A percentile compares a stretch with the other conserved stretches of the same genome.
phyloP scores from a whole-genome alignment of 2,797 vertebrate genomes.

The Notoglanidium macrostoma region DNA sequence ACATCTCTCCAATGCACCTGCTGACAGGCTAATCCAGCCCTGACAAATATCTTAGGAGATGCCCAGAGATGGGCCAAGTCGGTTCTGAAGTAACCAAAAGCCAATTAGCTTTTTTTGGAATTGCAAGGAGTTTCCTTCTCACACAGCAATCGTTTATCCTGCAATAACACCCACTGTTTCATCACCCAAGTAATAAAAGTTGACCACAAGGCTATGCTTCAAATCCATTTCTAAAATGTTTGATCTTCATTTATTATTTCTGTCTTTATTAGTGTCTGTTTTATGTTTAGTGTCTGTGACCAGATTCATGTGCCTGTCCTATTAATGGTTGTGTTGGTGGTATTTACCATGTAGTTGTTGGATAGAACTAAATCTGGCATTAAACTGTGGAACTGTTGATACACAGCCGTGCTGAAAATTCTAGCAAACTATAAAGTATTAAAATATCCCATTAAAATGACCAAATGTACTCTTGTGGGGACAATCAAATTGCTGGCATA shows the following conservation, averaged over 20 bases:
- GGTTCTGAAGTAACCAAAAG: conserved; percentile 55
- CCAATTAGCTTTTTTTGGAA: conserved; percentile 67
- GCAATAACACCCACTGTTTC: conserved; percentile 26
- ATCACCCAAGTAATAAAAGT: conserved; percentile 11
- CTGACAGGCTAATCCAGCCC: conserved; percentile 25
- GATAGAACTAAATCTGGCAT: conserved; percentile 39
- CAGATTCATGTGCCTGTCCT: background rate
- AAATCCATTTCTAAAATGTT: background rate
- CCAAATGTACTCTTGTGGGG: background rate
- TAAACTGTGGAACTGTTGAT: conserved; percentile 31
- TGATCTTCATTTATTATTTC: background rate
- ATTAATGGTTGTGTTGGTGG: conserved; percentile 24
- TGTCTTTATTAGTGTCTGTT: conserved; percentile 19
- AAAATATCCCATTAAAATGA: conserved; percentile 22
- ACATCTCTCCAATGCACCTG: conserved; percentile 22
- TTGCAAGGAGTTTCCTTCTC: conserved; percentile 65
- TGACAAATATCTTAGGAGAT: conserved; percentile 24
- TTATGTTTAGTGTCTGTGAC: conserved; percentile 5
- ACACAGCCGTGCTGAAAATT: conserved; percentile 23
- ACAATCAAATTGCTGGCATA: conserved; percentile 1
- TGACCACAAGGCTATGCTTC: conserved; percentile 1
- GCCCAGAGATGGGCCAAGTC: conserved; percentile 47
- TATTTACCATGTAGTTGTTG: conserved; percentile 28
- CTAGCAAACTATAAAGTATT: conserved; percentile 18
- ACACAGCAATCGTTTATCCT: conserved; percentile 25